phyloP scores from a whole-genome alignment of 2,888 invertebrate species.

The Andrena chrysosceles region DNA sequence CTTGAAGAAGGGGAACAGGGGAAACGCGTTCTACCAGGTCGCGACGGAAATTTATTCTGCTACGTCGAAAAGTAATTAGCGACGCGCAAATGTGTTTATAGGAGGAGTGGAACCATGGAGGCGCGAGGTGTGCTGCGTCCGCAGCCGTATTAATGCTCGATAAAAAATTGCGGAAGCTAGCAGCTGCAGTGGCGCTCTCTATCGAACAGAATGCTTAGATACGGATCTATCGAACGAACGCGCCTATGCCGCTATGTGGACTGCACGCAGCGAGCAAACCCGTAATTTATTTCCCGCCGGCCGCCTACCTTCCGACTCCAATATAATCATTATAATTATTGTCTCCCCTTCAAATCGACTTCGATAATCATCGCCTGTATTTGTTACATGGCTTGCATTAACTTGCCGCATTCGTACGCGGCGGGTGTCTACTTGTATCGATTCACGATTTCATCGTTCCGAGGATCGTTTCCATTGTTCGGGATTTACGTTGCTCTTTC shows the following conservation, averaged over 20 bases:
- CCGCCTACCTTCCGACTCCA: conserved; percentile 81
- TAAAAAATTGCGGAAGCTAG: conserved; percentile 79
- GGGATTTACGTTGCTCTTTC: conserved; percentile 9
- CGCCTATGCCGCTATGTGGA: conserved; percentile 81
- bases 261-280: conserved; percentile 81
- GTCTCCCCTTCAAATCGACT: conserved; percentile 81
- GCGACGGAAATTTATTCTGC: conserved; percentile 8
- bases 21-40: background rate
- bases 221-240: conserved; percentile 83
- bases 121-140: conserved; percentile 8
- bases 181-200: conserved; percentile 80
- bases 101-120: background rate
- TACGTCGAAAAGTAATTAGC: conserved; percentile 39
- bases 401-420: conserved; percentile 34
- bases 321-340: conserved; percentile 84
- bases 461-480: conserved; percentile 43
- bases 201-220: conserved; percentile 78
- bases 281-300: conserved; percentile 82
- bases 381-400: conserved; percentile 69
- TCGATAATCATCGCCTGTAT: conserved; percentile 82
- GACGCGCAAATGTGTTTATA: conserved; percentile 21
- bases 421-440: conserved; percentile 51
- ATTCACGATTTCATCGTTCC: conserved; percentile 48
- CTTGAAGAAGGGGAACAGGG: background rate
- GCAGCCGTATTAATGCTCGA: conserved; percentile 65